Base-by-base conservation (phyloP, 2,888 invertebrate species). In the Cetonia aurata region DNA sequence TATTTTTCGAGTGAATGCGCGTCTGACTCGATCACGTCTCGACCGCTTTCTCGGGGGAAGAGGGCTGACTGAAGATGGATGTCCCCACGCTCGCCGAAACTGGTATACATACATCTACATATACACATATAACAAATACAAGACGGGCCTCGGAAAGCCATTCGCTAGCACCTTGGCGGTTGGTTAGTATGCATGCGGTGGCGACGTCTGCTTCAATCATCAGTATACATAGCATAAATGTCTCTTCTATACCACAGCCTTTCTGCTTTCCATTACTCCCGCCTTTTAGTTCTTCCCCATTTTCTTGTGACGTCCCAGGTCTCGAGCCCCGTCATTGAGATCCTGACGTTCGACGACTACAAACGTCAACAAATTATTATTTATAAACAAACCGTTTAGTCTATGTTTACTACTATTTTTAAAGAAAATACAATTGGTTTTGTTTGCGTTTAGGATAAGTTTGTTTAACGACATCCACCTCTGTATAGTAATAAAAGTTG, bases 151-250 rank as follows among this genome's bases (percentile, higher is more conserved):
- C 74, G 75, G 71, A 75, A 78, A 77, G 76, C 74, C 75, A 78
- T 77, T 75, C 73, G 69, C 69, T 69, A 41, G 68, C 44, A 44
- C 12, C 33, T 37, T 19, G 25, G 52, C 31, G 31, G 55, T 73
- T 75, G 68, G 72, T 80, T 79, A 77, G 80, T 79, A 80, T 80
- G 80, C 79, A 77, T 78, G 71, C 75, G 71, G 76, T 73, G 77
- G 70, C 74, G 73, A 67, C 72, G 74, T 73, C 75, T 75, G 77
- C 78, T 78, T 80, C 80, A 80, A 80, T 80, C 80, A 79, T 80
- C 80, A 80, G 80, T 80, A 80, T 80, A 79, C 80, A 80, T 80
- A 79, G 78, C 79, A 80, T 77, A 80, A 82, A 81, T 81, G 80
- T 82, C 80, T 79, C 79, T 76, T 80, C 78, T 25, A 25, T 25